A percentile compares a stretch with the other conserved stretches of the same genome.
Conservation (phyloP, 2,888 invertebrate species). For the Amiota minor region DNA sequence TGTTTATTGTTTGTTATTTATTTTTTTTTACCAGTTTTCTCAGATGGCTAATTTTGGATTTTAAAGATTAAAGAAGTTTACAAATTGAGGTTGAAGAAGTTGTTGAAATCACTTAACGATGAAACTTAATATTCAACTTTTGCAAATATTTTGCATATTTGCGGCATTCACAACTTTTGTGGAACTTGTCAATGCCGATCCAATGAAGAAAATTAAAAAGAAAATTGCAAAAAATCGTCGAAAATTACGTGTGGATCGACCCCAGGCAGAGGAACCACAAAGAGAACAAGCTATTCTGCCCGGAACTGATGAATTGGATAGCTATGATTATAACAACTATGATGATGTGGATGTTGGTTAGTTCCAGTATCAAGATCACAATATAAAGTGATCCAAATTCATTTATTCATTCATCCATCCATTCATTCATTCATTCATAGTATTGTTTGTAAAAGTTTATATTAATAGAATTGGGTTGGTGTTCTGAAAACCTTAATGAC, state of each 20-base stretch:
- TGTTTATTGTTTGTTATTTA: not conserved
- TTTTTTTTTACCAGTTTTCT: too few species aligned
- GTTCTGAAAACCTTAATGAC: not conserved
- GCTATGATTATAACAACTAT: slow-evolving; percentile 53
- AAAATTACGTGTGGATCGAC: slow-evolving; percentile 44
- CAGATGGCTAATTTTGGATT: too few species aligned
- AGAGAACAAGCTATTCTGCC: slow-evolving; percentile 48
- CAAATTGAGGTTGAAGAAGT: not conserved
- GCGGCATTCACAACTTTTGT: not conserved
- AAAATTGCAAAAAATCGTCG: slow-evolving; percentile 38
- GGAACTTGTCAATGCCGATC: not conserved
- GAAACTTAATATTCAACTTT: not conserved
- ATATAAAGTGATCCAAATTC: not conserved
- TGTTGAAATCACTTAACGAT: too few species aligned
- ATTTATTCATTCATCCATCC: not conserved
- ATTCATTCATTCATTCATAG: slow-evolving; percentile 15
- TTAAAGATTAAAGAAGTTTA: slow-evolving; percentile 7
- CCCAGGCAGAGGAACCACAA: slow-evolving; percentile 58
- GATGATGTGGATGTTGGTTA: slow-evolving; percentile 54
- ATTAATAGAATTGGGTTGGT: not conserved
- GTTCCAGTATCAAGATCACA: not conserved
- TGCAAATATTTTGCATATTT: not conserved
- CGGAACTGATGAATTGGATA: slow-evolving; percentile 53
- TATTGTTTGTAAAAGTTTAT: too few species aligned
- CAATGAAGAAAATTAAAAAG: slow-evolving; percentile 9